These are phyloP conservation scores for Scaptodrosophila lebanonensis DNA, from an alignment of 1,140 invertebrate species.

Conservation along the genomic window DNA sequence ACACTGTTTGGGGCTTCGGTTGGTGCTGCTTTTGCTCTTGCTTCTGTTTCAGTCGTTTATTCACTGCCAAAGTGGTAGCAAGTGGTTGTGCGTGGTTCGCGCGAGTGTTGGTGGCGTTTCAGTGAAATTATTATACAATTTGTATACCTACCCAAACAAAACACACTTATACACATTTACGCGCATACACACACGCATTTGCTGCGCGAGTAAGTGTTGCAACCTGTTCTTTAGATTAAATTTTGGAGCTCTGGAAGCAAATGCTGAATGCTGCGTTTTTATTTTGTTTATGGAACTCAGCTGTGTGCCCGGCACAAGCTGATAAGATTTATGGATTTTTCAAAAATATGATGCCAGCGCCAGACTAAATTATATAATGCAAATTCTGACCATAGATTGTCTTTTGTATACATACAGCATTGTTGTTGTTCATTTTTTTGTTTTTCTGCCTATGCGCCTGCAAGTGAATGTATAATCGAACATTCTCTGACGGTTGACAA, in stretches of 20 bases:
- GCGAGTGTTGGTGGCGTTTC: slow-evolving; percentile 9
- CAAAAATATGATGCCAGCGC: slow-evolving; percentile 17
- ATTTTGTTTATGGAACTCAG: slow-evolving; percentile 26
- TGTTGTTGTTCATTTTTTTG: no score
- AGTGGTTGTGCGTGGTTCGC: slow-evolving; percentile 5
- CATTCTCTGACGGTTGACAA: no score
- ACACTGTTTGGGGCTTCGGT: slow-evolving; percentile 14
- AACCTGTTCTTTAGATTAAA: slow-evolving; percentile 63
- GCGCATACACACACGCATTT: background rate
- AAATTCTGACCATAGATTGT: background rate
- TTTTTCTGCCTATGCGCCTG: no score
- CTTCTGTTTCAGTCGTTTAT: slow-evolving; percentile 38
- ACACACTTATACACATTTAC: slow-evolving; percentile 5
- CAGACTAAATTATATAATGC: slow-evolving; percentile 46
- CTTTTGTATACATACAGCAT: no score
- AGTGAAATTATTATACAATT: slow-evolving; percentile 31
- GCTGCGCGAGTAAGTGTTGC: slow-evolving; percentile 22
- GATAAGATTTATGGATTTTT: slow-evolving; percentile 53
- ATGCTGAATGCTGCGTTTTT: background rate
- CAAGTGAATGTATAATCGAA: no score
- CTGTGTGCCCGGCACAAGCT: slow-evolving; percentile 27
- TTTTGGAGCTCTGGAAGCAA: background rate
- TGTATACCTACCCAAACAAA: slow-evolving; percentile 4
- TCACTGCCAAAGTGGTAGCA: slow-evolving; percentile 63
- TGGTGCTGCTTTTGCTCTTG: background rate